These are phyloP conservation scores for Chrysemys picta DNA, from an alignment of 2,113 vertebrate species.

Conservation along the genomic window DNA sequence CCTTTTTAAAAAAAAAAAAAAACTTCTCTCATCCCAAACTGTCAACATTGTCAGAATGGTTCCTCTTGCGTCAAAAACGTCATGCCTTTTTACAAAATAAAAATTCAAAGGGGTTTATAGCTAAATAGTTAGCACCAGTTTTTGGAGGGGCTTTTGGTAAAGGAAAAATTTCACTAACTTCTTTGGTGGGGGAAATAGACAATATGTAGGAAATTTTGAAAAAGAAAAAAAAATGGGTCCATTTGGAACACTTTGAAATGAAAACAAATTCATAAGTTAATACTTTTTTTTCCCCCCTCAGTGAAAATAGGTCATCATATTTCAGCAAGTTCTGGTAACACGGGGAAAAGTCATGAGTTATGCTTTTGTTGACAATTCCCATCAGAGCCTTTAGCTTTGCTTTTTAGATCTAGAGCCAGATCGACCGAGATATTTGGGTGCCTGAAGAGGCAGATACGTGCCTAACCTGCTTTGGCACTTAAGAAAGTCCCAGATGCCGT, in stretches of 20 bases:
- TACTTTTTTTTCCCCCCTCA: not conserved
- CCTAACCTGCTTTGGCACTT: not conserved
- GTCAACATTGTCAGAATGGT: not conserved
- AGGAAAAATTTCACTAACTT: not conserved
- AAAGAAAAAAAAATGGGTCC: not conserved
- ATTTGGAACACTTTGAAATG: conserved; percentile 44
- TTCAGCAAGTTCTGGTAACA: conserved; percentile 26
- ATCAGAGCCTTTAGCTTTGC: conserved; percentile 63
- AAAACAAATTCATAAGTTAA: conserved; percentile 30
- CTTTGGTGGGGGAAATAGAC: not conserved
- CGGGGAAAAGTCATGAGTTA: conserved; percentile 62
- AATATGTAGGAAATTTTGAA: not conserved
- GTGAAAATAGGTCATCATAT: not conserved
- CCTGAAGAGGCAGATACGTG: not conserved
- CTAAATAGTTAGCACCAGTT: not conserved
- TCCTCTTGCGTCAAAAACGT: not conserved
- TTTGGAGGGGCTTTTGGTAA: not conserved
- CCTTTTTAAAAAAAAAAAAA: not conserved
- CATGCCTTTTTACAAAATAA: not conserved
- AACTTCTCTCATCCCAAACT: fast-evolving
- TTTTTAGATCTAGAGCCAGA: conserved; percentile 64
- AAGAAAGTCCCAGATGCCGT: not conserved
- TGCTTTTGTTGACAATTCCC: conserved; percentile 57
- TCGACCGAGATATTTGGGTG: conserved; percentile 50
- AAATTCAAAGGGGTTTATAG: not conserved